A percentile compares a stretch with the other conserved stretches of the same genome.
phyloP scores from a whole-genome alignment of 2,797 vertebrate genomes.

The Dicrostonyx torquatus region DNA sequence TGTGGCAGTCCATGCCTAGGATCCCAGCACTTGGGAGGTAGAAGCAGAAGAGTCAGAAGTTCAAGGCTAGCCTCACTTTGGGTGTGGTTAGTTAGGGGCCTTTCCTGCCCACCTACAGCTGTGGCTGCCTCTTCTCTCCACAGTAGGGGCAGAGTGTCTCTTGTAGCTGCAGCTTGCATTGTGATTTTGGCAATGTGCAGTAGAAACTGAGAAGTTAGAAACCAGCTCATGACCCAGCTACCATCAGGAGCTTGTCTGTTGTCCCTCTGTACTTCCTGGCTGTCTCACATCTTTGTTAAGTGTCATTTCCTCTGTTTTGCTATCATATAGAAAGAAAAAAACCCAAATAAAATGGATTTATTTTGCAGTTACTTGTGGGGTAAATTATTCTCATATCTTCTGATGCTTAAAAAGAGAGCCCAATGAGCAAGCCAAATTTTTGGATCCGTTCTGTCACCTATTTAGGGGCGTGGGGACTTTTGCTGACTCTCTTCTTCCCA shows the following conservation, averaged over 20 bases:
- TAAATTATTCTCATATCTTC: background rate
- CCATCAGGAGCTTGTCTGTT: background rate
- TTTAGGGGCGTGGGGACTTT: background rate
- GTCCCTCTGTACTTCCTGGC: background rate
- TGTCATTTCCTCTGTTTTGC: background rate
- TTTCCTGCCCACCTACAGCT: background rate
- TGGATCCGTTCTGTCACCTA: background rate
- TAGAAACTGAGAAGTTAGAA: background rate
- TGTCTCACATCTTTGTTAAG: background rate
- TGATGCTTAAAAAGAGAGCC: conserved; percentile 57
- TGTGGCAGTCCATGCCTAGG: background rate
- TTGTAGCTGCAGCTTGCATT: background rate
- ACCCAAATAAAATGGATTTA: conserved; percentile 41
- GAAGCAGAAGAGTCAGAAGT: background rate
- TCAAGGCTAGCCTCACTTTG: background rate
- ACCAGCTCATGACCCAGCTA: background rate
- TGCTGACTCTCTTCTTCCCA: background rate
- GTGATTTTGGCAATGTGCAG: conserved; percentile 26
- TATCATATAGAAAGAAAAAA: conserved; percentile 72
- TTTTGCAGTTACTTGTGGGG: background rate
- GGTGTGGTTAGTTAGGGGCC: background rate
- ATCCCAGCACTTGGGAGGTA: background rate
- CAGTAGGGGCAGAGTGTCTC: background rate
- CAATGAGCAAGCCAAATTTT: background rate
- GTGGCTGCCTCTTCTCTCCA: background rate